A percentile compares a stretch with the other conserved stretches of the same genome.
Conservation (phyloP, 2,888 invertebrate species). For the Platycheirus rosarum region DNA sequence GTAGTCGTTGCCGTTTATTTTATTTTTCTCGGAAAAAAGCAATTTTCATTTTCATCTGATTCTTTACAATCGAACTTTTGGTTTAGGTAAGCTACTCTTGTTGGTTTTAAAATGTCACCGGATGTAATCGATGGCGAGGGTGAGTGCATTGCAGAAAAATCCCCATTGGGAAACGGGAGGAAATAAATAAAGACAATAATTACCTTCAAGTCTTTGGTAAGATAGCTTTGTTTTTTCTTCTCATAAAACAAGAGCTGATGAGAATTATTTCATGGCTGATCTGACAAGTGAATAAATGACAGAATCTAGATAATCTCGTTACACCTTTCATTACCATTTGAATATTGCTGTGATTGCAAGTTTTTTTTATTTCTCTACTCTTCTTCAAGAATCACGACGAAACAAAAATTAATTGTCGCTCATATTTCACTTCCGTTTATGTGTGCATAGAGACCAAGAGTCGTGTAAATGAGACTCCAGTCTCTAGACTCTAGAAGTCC, state of each 20-base stretch:
- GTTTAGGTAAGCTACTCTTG: constrained; percentile 2
- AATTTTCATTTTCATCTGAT: constrained; percentile 45
- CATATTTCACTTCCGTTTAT: constrained; percentile 54
- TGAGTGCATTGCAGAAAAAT: background rate
- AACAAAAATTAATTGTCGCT: constrained; percentile 39
- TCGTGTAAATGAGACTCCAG: constrained; percentile 10
- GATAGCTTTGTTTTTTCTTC: constrained; percentile 7
- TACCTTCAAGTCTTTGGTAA: background rate
- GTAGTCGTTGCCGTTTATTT: background rate
- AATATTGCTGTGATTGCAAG: background rate
- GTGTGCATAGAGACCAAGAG: background rate
- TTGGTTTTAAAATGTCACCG: constrained; percentile 37
- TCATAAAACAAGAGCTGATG: constrained; percentile 25
- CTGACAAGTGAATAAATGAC: constrained; percentile 26
- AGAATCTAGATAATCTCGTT: constrained; percentile 37
- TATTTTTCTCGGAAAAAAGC: constrained; percentile 28
- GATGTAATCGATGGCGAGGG: constrained; percentile 43
- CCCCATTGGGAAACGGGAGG: constrained; percentile 18
- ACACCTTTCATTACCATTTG: constrained; percentile 33
- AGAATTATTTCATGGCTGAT: constrained; percentile 57
- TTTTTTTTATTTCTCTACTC: background rate
- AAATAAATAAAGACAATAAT: constrained; percentile 37
- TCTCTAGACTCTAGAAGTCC: no score
- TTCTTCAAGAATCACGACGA: background rate
- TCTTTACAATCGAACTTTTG: constrained; percentile 23